Conservation (phyloP, 2,797 vertebrate species). For the Diglossa cyanea region DNA sequence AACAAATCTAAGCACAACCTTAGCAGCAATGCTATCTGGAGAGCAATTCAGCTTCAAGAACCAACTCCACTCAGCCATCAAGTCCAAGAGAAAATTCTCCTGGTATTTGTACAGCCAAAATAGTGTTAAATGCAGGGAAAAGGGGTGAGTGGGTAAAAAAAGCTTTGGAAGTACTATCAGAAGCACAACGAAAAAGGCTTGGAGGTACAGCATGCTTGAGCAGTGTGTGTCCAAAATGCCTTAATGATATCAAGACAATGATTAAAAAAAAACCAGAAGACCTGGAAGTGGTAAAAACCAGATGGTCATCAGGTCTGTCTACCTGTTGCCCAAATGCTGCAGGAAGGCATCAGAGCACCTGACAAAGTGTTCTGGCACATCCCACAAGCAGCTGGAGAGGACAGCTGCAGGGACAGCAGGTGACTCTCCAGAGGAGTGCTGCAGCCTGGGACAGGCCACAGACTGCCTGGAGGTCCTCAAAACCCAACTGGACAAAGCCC, state of each 20-base stretch:
- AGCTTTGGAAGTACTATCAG: not conserved
- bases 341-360: not conserved
- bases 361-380: not conserved
- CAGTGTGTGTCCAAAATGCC: not conserved
- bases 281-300: not conserved
- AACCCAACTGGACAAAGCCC: not conserved
- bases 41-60: not conserved
- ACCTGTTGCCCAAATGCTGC: not conserved
- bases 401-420: not conserved
- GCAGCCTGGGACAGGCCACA: not conserved
- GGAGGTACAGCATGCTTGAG: not conserved
- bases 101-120: not conserved
- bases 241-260: not conserved
- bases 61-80: not conserved
- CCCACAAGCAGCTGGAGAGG: not conserved
- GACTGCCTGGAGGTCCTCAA: not conserved
- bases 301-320: not conserved
- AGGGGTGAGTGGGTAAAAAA: not conserved
- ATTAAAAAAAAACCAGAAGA: not conserved
- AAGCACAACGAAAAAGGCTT: not conserved
- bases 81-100: not conserved
- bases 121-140: not conserved
- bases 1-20: not conserved
- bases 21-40: not conserved
- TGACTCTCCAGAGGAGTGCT: not conserved